Conservation (phyloP, 2,888 invertebrate species). For the Busseola fusca region DNA sequence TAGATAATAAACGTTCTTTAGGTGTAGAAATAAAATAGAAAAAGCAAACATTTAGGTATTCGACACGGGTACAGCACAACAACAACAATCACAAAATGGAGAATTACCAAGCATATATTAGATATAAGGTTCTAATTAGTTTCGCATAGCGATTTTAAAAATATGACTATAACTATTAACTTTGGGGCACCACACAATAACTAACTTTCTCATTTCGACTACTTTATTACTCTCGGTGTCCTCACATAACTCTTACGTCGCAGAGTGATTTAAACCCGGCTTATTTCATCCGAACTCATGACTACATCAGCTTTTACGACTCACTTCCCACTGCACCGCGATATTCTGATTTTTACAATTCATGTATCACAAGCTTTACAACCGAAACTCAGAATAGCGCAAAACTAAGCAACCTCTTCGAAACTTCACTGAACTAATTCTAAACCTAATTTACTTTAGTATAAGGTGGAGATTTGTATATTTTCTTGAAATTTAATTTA, state of each 20-base stretch:
- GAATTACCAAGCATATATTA: background rate
- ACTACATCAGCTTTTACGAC: constrained; percentile 44
- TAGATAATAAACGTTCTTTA: background rate
- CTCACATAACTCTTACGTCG: constrained; percentile 27
- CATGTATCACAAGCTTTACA: constrained; percentile 61
- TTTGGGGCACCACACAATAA: constrained; percentile 7
- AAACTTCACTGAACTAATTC: constrained; percentile 50
- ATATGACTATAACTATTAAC: background rate
- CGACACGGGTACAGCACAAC: background rate
- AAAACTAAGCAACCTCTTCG: constrained; percentile 65
- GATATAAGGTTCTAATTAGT: background rate
- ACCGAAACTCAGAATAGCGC: constrained; percentile 61
- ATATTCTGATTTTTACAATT: constrained; percentile 58
- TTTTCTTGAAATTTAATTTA: constrained; percentile 77
- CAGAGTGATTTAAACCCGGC: constrained; percentile 34
- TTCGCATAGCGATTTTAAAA: background rate
- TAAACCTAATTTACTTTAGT: constrained; percentile 52
- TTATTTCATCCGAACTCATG: constrained; percentile 23
- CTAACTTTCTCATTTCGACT: background rate
- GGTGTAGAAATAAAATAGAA: background rate
- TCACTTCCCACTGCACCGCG: constrained; percentile 37
- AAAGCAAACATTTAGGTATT: background rate
- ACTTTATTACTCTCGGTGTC: constrained; percentile 6
- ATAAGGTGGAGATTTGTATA: constrained; percentile 66
- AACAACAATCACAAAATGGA: background rate